Base-by-base conservation (phyloP, 2,113 vertebrate species). In the Eptatretus burgeri region DNA sequence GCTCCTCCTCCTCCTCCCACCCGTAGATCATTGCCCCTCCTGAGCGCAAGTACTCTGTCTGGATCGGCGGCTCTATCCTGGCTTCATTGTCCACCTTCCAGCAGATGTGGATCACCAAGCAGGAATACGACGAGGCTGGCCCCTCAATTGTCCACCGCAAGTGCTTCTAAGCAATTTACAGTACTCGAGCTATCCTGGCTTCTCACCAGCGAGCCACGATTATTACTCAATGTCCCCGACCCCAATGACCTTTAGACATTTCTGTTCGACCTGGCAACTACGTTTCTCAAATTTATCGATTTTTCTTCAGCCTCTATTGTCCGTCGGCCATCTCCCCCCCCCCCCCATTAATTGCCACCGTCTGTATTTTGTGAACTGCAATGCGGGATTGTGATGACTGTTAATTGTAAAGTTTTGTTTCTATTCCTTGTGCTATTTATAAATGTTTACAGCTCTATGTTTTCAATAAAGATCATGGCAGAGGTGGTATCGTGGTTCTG, bases 51-150 rank as follows among this genome's bases (percentile, higher is more conserved):
- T 81, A 81, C 68, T 81, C 80, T 49, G 80, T 81, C 65, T 81
- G 80, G 80, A 81, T 81, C 1, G 80, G 80, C 53, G 80, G 80
- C 62, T 81, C 80, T 67, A 81, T 81, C 67, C 73, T 81, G 27
- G 80, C 80, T 51, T 81, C 80, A 52, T 75, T 81, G 72, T 81
- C 80, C 69, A 81, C 83, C 70, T 89, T 89, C 77, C 82, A 89
- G 73, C 84, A 91, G 73, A 91, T 91, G 84, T 89, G 85, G 84
- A 89, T 91, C 72, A 91, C 82, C 69, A 89, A 91, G 73, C 82
- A 87, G 65, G 84, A 91, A 68, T 89, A 87, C 10, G 82, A 89
- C 2, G 84, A 89, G 67, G 82, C 85, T 19, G 84, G 84, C 20
- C 84, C 84, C 51, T 88, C 85, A 73, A 89, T 87, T 63, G 82